Evolutionary conservation across 92 coral and sea anemone genomes (phyloP).

Genomic region (Heteractis magnifica): DNA sequence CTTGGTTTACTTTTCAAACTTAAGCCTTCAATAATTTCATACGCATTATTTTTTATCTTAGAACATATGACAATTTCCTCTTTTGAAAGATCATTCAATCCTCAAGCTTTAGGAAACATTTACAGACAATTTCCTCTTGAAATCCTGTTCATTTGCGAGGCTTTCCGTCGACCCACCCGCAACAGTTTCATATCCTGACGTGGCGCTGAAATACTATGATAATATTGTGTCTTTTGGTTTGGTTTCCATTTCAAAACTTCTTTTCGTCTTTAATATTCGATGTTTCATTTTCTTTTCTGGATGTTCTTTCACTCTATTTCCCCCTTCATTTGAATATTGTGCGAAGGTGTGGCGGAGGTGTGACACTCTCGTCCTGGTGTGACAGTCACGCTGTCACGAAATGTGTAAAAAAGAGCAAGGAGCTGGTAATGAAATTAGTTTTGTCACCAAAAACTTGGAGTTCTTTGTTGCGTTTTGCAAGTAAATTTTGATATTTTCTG

Average conservation of each 20-base stretch:
- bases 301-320: neutral
- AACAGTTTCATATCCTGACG: neutral
- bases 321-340: neutral
- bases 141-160: neutral
- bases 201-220: neutral
- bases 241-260: neutral
- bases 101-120: neutral
- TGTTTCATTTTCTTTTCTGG: neutral
- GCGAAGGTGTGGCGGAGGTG: constrained; percentile 26
- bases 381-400: constrained; percentile 21
- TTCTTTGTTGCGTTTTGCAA: neutral
- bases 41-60: neutral
- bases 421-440: constrained; percentile 29
- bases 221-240: neutral
- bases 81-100: neutral
- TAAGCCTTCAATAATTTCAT: neutral
- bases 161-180: neutral
- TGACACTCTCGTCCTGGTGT: neutral
- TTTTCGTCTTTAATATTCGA: neutral
- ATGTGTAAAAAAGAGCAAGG: constrained; percentile 8
- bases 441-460: neutral
- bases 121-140: neutral
- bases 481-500: neutral
- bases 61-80: neutral
- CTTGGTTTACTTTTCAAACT: neutral